phyloP scores from a whole-genome alignment of 1,140 invertebrate species.

The Acromyrmex heyeri region DNA sequence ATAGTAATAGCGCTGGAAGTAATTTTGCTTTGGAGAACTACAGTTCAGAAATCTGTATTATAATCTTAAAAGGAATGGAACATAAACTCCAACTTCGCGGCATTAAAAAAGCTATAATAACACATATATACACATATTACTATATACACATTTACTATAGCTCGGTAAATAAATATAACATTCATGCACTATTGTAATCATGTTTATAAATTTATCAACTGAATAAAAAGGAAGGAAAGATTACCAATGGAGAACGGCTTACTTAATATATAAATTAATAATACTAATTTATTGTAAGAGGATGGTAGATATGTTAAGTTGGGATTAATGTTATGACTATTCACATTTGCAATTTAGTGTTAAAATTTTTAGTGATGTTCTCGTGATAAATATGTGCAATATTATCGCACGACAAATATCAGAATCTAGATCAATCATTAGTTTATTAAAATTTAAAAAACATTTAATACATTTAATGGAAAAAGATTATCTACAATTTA shows the following conservation, averaged over 20 bases:
- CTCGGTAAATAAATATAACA: conserved; percentile 16
- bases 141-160: background rate
- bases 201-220: conserved; percentile 11
- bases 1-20: background rate
- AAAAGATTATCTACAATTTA: conserved; percentile 2
- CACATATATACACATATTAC: background rate
- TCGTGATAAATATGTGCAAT: conserved; percentile 5
- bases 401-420: background rate
- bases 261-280: background rate
- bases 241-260: background rate
- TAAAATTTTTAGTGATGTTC: background rate
- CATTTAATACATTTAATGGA: background rate
- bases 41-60: conserved; percentile 23
- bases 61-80: conserved; percentile 24
- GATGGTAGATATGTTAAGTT: background rate
- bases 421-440: background rate
- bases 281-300: conserved; percentile 3
- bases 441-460: background rate
- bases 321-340: conserved; percentile 14
- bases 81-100: background rate
- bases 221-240: background rate
- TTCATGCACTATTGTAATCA: background rate
- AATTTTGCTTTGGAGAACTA: conserved; percentile 9
- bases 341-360: conserved; percentile 7
- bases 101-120: background rate